phyloP scores from a whole-genome alignment of 1,140 invertebrate species.

The Palaemon carinicauda region DNA sequence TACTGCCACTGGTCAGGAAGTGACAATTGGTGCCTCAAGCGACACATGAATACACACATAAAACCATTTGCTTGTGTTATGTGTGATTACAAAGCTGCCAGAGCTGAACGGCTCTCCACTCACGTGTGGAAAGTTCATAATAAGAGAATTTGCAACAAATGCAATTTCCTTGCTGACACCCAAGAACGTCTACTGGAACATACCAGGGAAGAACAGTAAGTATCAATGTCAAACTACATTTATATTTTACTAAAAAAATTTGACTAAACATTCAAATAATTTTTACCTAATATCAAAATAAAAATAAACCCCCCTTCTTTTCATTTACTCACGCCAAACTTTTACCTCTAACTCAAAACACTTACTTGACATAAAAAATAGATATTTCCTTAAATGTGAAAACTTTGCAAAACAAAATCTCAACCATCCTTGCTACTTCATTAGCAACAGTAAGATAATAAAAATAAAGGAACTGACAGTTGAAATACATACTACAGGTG shows the following conservation, averaged over 20 bases:
- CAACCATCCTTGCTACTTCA: no score
- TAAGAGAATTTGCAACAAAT: conserved; percentile 86
- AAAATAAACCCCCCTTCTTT: no score
- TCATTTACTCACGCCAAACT: no score
- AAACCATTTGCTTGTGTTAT: conserved; percentile 88
- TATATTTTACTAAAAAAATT: no score
- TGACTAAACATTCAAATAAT: no score
- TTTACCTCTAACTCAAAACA: no score
- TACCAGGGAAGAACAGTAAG: conserved; percentile 59
- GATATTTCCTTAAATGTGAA: neutral
- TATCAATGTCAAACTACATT: neutral
- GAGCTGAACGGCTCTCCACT: conserved; percentile 83
- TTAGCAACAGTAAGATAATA: neutral
- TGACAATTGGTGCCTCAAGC: conserved; percentile 92
- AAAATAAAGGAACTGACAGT: neutral
- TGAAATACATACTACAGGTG: neutral
- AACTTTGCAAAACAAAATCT: neutral
- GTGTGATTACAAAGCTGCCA: conserved; percentile 90
- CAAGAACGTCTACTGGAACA: conserved; percentile 64
- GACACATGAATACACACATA: conserved; percentile 89
- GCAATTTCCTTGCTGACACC: conserved; percentile 84
- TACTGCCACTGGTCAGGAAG: conserved; percentile 90
- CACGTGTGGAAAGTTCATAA: conserved; percentile 91
- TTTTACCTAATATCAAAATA: no score
- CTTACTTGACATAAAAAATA: no score